Conservation (phyloP, 2,113 vertebrate genomes). For the Macrotis lagotis region DNA sequence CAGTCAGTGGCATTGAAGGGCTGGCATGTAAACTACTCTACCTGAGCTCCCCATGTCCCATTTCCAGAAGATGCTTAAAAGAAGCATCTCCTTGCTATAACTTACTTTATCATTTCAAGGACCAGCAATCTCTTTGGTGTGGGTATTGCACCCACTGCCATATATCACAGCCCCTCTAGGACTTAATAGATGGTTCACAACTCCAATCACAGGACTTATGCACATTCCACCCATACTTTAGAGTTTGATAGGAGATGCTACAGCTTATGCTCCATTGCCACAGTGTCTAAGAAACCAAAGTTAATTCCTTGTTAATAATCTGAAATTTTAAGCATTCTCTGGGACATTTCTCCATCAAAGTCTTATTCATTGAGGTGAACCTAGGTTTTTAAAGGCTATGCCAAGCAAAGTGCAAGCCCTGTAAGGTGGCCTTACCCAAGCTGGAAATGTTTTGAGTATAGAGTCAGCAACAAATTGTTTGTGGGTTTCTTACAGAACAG, state of each 20-base stretch:
- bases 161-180: neutral
- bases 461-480: neutral
- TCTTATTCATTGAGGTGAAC: neutral
- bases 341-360: neutral
- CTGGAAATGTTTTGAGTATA: neutral
- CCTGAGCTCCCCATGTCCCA: neutral
- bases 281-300: neutral
- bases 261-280: neutral
- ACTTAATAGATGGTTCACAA: neutral
- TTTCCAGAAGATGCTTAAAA: neutral
- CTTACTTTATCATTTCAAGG: neutral
- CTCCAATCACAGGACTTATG: neutral
- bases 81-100: neutral
- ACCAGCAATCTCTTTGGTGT: neutral
- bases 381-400: neutral
- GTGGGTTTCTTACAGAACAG: neutral
- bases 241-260: neutral
- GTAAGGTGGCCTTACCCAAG: neutral
- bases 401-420: neutral
- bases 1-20: slow-evolving; percentile 23
- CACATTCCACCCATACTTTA: neutral
- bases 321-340: neutral
- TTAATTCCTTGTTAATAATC: neutral
- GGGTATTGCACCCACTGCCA: neutral
- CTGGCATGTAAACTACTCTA: neutral